Conservation (phyloP, 1,140 invertebrate genomes). For the Zaprionus vittiger region DNA sequence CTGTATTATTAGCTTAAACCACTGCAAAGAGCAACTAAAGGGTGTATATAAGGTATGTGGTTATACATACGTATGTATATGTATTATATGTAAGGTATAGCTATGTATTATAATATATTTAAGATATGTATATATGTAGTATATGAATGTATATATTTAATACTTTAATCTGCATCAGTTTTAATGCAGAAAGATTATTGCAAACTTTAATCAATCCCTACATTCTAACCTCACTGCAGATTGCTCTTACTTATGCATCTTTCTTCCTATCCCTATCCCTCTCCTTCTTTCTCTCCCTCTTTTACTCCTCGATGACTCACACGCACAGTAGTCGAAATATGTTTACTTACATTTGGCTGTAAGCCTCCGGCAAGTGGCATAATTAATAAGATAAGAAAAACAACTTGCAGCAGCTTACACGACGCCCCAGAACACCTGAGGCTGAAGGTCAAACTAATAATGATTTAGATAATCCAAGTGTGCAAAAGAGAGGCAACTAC, state of each 20-base stretch:
- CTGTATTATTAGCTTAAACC: too few species aligned
- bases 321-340: slow-evolving; percentile 63
- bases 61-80: too few species aligned
- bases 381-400: slow-evolving; percentile 79
- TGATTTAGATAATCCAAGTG: slow-evolving; percentile 71
- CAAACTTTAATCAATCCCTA: neutral
- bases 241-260: neutral
- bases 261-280: neutral
- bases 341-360: slow-evolving; percentile 20
- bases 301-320: slow-evolving; percentile 44
- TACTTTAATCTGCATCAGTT: neutral
- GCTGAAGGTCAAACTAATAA: slow-evolving; percentile 82
- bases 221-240: neutral
- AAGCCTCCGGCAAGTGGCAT: slow-evolving; percentile 45
- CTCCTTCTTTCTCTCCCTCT: neutral
- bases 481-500: slow-evolving; percentile 35
- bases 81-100: too few species aligned
- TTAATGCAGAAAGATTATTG: neutral
- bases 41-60: too few species aligned
- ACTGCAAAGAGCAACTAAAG: too few species aligned
- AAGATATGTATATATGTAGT: too few species aligned
- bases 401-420: slow-evolving; percentile 43
- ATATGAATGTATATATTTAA: neutral
- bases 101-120: too few species aligned
- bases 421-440: slow-evolving; percentile 46